Base-by-base conservation (phyloP, 2,888 invertebrate genomes). In the Terebella lapidaria region DNA sequence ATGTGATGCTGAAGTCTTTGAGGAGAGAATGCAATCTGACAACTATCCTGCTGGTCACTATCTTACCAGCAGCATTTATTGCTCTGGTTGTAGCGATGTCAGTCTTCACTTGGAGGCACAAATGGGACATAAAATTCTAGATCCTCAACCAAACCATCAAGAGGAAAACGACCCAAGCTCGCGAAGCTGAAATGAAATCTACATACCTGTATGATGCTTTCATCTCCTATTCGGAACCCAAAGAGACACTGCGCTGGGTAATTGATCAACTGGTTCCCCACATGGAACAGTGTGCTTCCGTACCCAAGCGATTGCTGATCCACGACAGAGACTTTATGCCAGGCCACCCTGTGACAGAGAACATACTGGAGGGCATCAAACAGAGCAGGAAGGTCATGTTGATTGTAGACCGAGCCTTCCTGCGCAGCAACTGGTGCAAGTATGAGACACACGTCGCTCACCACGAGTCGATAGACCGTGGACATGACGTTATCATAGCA, bases 301-400 rank as follows among this genome's bases (percentile, higher is more conserved):
- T 18, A 15, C 49, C 10, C 5, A 18, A 18, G 15, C 49, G 49
- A 5, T 42, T 55, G 10, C 35, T 29, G 18, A 3, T 55, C 4
- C 55, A 55, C 18, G 35, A 55, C 5, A 15, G 55, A 25, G 55
- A 55, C 24, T 55, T 55, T 25, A 24, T 15, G 20, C 15, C 24
- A 4, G 55, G 55, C 4, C 15, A 20, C 35, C n/a, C 55, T 5
- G 24, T 55, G 35, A 42, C 18, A 35, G 55, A 55, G 55, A 55
- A 35, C 22, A 55, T 55, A 20, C 35, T 55, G 55, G 18, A 35
- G 10, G 20, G 35, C n/a, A 18, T 35, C n/a, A 35, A n/a, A 5
- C 4, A 29, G 4, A 55, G 55, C 42, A 10, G 55, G 24, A 10
- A 25, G 24, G 24, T 35, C 35, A 29, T 55, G 10, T 15, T 55